A percentile compares a stretch with the other conserved stretches of the same genome.
phyloP scores from a whole-genome alignment of 1,140 invertebrate genomes.

The Drosophila orosa region DNA sequence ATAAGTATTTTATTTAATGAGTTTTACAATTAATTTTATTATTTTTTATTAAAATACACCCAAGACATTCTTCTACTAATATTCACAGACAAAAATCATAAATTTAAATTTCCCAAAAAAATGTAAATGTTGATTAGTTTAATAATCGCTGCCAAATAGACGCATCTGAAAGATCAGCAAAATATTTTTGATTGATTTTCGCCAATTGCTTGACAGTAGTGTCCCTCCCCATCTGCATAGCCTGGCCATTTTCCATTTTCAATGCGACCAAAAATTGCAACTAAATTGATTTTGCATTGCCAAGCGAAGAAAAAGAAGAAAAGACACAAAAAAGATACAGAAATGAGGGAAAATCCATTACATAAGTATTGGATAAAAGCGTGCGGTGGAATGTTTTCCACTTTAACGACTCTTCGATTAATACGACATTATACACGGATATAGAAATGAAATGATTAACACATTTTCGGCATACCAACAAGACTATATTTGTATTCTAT shows the following conservation, averaged over 20 bases:
- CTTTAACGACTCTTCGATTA: slow-evolving; percentile 46
- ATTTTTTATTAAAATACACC: too few species aligned
- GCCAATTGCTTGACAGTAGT: slow-evolving; percentile 58
- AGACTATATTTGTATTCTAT: slow-evolving; percentile 48
- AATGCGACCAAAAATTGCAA: slow-evolving; percentile 29
- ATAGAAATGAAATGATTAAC: slow-evolving; percentile 61
- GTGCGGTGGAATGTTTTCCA: slow-evolving; percentile 20
- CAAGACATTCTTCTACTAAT: too few species aligned
- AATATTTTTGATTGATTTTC: slow-evolving; percentile 65
- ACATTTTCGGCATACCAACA: slow-evolving; percentile 69
- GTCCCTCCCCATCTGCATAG: slow-evolving; percentile 15
- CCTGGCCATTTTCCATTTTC: slow-evolving; percentile 14
- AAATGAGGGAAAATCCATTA: slow-evolving; percentile 37
- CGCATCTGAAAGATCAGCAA: slow-evolving; percentile 30
- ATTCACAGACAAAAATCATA: background rate
- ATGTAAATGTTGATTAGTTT: slow-evolving; percentile 34
- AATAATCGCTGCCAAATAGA: slow-evolving; percentile 44
- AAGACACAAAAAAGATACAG: background rate
- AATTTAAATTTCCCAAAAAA: slow-evolving; percentile 3
- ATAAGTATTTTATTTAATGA: background rate
- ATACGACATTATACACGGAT: slow-evolving; percentile 52
- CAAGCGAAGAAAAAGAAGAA: slow-evolving; percentile 29
- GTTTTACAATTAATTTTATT: background rate
- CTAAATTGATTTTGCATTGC: slow-evolving; percentile 52
- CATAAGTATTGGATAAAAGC: slow-evolving; percentile 54